Evolutionary conservation across 2,888 invertebrate genomes (phyloP).

Genomic region (Isoperla grammatica): DNA sequence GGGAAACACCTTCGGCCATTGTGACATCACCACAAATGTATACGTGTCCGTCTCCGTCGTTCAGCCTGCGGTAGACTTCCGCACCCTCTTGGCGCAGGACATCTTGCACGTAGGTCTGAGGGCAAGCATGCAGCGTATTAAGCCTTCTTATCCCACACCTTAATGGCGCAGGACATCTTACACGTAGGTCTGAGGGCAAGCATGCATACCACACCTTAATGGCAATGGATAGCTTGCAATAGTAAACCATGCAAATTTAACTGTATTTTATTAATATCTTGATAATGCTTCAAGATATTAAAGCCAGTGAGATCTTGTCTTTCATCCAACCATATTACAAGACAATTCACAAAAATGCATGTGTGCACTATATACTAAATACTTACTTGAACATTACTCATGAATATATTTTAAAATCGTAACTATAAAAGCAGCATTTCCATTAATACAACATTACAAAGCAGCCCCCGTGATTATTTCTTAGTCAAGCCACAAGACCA

Average conservation of each 20-base stretch:
- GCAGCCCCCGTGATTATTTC: too few relatives aligned
- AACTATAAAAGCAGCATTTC: too few relatives aligned
- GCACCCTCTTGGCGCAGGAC: conserved; percentile 71
- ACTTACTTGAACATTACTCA: too few relatives aligned
- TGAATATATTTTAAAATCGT: too few relatives aligned
- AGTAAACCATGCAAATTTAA: too few relatives aligned
- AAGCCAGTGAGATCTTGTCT: too few relatives aligned
- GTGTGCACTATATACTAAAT: too few relatives aligned
- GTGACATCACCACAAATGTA: conserved; percentile 96
- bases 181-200: conserved; percentile 71
- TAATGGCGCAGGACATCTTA: conserved; percentile 81
- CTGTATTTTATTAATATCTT: background rate
- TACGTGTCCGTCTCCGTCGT: conserved; percentile 77
- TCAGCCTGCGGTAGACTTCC: conserved; percentile 69
- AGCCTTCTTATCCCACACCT: conserved; percentile 58
- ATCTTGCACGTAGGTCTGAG: conserved; percentile 90
- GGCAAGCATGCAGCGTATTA: background rate
- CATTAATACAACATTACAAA: too few relatives aligned
- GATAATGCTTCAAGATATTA: background rate
- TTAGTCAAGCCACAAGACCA: too few relatives aligned
- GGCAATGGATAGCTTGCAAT: conserved; percentile 76
- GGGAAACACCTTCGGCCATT: conserved; percentile 94
- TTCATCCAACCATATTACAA: too few relatives aligned
- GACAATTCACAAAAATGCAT: too few relatives aligned
- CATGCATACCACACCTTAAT: conserved; percentile 60